Percentiles rank a stretch among this genome's conserved stretches.
These are phyloP conservation scores for Rhinopomastus cyanomelas DNA, from an alignment of 2,113 vertebrate species.

Conservation along the genomic window DNA sequence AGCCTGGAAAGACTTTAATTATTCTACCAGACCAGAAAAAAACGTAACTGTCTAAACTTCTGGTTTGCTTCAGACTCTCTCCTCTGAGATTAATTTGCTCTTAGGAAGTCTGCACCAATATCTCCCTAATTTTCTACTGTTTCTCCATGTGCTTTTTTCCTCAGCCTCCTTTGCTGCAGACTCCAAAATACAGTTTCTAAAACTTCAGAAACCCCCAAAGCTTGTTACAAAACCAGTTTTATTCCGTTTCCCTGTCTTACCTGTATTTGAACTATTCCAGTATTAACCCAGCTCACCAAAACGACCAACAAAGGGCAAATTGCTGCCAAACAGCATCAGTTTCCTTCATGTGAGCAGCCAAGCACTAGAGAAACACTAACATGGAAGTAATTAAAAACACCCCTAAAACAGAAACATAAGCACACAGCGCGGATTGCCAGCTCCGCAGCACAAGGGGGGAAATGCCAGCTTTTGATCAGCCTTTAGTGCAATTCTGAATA, in stretches of 20 bases:
- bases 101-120: background rate
- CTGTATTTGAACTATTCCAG: background rate
- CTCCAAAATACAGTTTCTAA: background rate
- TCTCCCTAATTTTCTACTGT: background rate
- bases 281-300: background rate
- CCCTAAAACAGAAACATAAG: slow-evolving; percentile 5
- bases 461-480: background rate
- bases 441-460: background rate
- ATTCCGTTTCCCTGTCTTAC: background rate
- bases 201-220: background rate
- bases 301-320: background rate
- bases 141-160: background rate
- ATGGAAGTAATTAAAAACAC: slow-evolving; percentile 55
- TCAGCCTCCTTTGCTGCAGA: background rate
- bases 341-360: background rate
- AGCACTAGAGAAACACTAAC: background rate
- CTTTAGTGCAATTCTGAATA: background rate
- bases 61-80: background rate
- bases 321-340: background rate
- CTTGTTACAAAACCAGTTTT: background rate
- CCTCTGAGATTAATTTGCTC: background rate
- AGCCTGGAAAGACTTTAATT: background rate
- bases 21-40: background rate
- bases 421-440: background rate
- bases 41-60: background rate